Evolutionary conservation across 1,140 invertebrate species (phyloP).

Genomic region (Cryptotermes secundus): DNA sequence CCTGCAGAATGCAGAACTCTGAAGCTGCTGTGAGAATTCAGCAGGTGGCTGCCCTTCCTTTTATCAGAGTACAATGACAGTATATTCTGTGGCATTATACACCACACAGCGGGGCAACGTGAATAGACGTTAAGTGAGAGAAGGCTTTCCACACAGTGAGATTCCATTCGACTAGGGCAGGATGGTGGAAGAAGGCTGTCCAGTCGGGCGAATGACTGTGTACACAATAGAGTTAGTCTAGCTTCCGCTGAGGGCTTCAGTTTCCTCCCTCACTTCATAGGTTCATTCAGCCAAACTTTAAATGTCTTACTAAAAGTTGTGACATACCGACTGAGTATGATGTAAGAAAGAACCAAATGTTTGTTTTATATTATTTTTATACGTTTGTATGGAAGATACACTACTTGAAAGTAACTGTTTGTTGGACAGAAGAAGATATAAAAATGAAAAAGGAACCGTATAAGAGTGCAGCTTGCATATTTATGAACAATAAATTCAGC

Average conservation of each 20-base stretch:
- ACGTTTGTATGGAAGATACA: too few relatives aligned
- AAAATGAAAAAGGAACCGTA: too few relatives aligned
- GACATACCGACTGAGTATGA: background rate
- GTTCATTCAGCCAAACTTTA: background rate
- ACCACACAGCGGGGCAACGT: background rate
- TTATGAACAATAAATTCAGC: too few relatives aligned
- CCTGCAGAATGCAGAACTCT: background rate
- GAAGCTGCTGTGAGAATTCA: background rate
- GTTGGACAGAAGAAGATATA: too few relatives aligned
- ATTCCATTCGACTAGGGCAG: background rate
- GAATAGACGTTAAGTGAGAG: background rate
- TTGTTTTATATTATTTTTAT: too few relatives aligned
- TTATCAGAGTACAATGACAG: background rate
- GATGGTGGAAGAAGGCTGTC: background rate
- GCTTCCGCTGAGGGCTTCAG: background rate
- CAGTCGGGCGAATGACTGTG: background rate
- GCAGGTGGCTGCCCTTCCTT: background rate
- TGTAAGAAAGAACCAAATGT: too few relatives aligned
- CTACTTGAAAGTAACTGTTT: too few relatives aligned
- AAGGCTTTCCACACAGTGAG: background rate
- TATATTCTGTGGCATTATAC: conserved; percentile 6
- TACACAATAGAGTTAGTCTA: background rate
- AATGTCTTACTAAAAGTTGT: background rate
- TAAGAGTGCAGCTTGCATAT: too few relatives aligned
- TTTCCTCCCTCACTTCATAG: background rate